Evolutionary conservation across 2,113 vertebrate genomes (phyloP).

Genomic region (Noctilio leporinus): DNA sequence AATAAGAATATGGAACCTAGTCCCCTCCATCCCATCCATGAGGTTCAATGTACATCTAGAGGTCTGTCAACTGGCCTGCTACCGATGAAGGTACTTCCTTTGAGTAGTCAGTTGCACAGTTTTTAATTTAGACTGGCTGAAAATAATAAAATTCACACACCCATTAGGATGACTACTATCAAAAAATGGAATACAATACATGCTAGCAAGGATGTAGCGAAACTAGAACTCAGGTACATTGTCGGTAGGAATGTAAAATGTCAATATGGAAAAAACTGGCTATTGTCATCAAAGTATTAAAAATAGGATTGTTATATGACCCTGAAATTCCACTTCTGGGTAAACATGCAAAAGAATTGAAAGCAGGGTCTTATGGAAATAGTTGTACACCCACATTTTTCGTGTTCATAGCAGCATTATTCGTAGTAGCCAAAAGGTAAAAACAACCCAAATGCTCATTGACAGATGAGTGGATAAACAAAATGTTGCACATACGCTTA

Average conservation of each 20-base stretch:
- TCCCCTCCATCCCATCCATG: too few species aligned
- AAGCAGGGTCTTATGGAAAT: not conserved
- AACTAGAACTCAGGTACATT: not conserved
- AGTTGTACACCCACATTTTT: rapidly evolving
- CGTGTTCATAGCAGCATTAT: not conserved
- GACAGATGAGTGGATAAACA: not conserved
- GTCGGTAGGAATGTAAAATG: not conserved
- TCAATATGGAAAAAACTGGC: not conserved
- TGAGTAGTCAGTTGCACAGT: not conserved
- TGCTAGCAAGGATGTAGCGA: not conserved
- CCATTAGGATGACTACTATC: not conserved
- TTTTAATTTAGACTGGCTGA: not conserved
- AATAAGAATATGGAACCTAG: not conserved
- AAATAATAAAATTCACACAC: not conserved
- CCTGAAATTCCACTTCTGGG: not conserved
- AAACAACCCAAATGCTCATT: not conserved
- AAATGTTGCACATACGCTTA: not conserved
- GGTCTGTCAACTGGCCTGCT: not conserved
- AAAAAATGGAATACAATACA: not conserved
- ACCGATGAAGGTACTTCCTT: not conserved
- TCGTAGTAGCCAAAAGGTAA: not conserved
- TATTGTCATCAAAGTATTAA: not conserved
- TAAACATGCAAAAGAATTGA: not conserved
- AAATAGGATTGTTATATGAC: not conserved
- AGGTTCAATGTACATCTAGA: not conserved